Conservation (phyloP, 92 coral and sea anemone species). For the Diadumene lineata region DNA sequence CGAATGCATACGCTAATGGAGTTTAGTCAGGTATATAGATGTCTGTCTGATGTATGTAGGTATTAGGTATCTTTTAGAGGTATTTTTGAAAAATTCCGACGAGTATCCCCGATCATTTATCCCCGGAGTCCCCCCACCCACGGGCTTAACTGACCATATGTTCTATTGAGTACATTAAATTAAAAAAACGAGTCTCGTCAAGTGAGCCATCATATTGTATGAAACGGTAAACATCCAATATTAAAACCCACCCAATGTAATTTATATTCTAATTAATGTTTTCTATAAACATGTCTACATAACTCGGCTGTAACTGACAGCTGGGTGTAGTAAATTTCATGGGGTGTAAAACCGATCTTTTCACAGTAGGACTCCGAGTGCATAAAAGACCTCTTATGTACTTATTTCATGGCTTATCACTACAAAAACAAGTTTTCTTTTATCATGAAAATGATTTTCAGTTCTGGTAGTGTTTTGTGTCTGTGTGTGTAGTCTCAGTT, state of each 20-base stretch:
- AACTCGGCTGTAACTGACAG: background rate
- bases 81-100: no score
- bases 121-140: no score
- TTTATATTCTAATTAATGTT: background rate
- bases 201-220: background rate
- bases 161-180: background rate
- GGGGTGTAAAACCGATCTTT: conserved; percentile 4
- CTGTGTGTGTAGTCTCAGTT: no score
- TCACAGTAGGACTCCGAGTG: conserved; percentile 1
- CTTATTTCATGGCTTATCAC: background rate
- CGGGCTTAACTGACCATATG: background rate
- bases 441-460: background rate
- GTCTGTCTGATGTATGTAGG: no score
- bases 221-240: background rate
- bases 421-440: background rate
- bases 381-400: background rate
- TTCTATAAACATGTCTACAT: background rate
- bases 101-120: no score
- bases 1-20: no score
- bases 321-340: no score
- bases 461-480: background rate
- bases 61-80: no score
- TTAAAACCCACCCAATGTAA: background rate
- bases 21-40: no score
- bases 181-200: background rate